These are phyloP conservation scores for Adoxophyes honmai DNA, from an alignment of 1,140 invertebrate species.

Conservation along the genomic window DNA sequence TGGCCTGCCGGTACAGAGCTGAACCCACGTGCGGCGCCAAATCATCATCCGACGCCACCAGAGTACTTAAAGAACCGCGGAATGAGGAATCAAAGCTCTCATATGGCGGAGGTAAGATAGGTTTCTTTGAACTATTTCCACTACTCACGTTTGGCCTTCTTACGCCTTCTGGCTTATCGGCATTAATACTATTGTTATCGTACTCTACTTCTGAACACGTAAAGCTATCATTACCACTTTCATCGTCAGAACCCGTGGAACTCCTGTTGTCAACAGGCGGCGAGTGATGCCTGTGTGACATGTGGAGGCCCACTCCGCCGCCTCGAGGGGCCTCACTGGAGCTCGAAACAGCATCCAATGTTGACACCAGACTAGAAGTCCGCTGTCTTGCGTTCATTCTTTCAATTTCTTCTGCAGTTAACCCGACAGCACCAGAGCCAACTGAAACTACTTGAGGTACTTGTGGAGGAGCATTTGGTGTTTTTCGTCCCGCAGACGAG, in stretches of 20 bases:
- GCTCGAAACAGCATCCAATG: slow-evolving; percentile 94
- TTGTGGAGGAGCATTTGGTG: slow-evolving; percentile 79
- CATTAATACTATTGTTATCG: slow-evolving; percentile 90
- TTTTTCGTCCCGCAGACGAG: slow-evolving; percentile 85
- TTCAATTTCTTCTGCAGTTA: slow-evolving; percentile 95
- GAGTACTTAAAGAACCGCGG: slow-evolving; percentile 92
- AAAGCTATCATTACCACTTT: slow-evolving; percentile 97
- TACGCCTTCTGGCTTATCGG: slow-evolving; percentile 86
- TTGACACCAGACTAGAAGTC: slow-evolving; percentile 93
- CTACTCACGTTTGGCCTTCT: slow-evolving; percentile 79
- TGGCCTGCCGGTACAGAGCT: slow-evolving; percentile 85
- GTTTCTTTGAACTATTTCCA: slow-evolving; percentile 79
- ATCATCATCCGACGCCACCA: slow-evolving; percentile 95
- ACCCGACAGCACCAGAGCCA: slow-evolving; percentile 83
- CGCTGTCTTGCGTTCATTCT: slow-evolving; percentile 91
- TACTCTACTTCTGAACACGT: slow-evolving; percentile 99
- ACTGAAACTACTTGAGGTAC: slow-evolving; percentile 79
- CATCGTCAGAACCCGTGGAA: slow-evolving; percentile 91
- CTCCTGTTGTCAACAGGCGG: slow-evolving; percentile 85
- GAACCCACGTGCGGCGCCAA: slow-evolving; percentile 84
- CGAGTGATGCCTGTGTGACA: slow-evolving; percentile 82
- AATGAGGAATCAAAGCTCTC: slow-evolving; percentile 96
- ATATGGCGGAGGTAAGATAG: slow-evolving; percentile 85
- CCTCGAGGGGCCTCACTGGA: slow-evolving; percentile 89
- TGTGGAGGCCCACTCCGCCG: slow-evolving; percentile 80